Evolutionary conservation across 1,140 invertebrate species (phyloP), one percentile per base, ranked within the genome.

Genomic region (Diprion similis): DNA sequence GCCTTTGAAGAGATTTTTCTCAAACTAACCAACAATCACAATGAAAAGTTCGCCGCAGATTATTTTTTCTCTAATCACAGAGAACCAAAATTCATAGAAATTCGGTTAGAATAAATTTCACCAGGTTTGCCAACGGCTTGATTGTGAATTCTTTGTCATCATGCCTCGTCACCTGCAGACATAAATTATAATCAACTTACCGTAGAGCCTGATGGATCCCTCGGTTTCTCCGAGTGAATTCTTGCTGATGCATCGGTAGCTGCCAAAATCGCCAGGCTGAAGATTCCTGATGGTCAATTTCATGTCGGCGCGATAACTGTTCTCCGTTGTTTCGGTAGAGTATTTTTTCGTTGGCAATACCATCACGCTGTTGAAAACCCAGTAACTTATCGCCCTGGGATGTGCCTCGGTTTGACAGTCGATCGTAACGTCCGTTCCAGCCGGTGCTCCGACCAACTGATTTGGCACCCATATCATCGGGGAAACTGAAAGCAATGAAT

Each of bases 201-300:
- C 95, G 84, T 97, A 97, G 71, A 99, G 89, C 85, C 95, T 90
- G 85, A 98, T 97, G 65, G 93, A 94, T 75, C 96, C 96, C 86
- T 97, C 95, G 18, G 96, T 98, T 85, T 96, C 95, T 71, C 97
- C 97, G n/a, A 98, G 90, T 11, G 94, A 95, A 88, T 98, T 99
- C 88, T 97, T 97, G 72, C 96, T 95, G 84, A 96, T 95, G 87
- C 95, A 96, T 81, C 93, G 89, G 88, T 96, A 96, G 86, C 92
- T 95, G 74, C 95, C 95, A 82, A 95, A 96, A 87, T 96, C 95
- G 66, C 90, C 92, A 48, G 90, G 85, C 80, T 93, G 91, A 51
- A 96, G 89, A 85, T 94, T 95, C 78, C 92, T 91, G 76, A 97
- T 94, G 69, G 94, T 95, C 75, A 97, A 88, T 83, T 92, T 94